These are phyloP conservation scores for Scelioninae gen. 2 DNA, from an alignment of 2,888 invertebrate species.

Conservation along the genomic window DNA sequence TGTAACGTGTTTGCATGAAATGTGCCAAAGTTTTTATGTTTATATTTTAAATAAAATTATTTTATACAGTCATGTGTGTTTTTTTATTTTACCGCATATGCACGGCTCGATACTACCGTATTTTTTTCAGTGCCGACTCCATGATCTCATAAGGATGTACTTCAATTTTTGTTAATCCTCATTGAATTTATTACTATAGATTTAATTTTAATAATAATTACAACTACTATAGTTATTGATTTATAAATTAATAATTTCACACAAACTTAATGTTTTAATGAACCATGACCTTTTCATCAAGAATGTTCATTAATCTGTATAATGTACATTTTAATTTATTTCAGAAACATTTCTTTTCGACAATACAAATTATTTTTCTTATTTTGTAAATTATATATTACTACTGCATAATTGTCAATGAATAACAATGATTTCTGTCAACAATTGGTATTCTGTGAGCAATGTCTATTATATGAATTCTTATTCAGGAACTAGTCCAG, in stretches of 20 bases:
- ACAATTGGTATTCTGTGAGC: constrained; percentile 7
- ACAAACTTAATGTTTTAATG: too few relatives aligned
- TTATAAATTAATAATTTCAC: background rate
- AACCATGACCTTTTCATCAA: too few relatives aligned
- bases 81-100: constrained; percentile 44
- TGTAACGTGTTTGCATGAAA: constrained; percentile 38
- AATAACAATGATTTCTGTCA: too few relatives aligned
- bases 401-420: too few relatives aligned
- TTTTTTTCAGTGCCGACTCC: constrained; percentile 43
- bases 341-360: too few relatives aligned
- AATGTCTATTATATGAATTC: constrained; percentile 15
- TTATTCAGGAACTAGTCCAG: constrained; percentile 14
- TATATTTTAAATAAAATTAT: constrained; percentile 38
- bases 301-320: too few relatives aligned
- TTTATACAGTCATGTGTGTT: constrained; percentile 37
- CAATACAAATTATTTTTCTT: too few relatives aligned
- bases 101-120: constrained; percentile 5
- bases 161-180: constrained; percentile 24
- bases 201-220: too few relatives aligned
- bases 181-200: too few relatives aligned
- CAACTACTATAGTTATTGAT: too few relatives aligned
- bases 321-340: too few relatives aligned
- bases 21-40: constrained; percentile 36
- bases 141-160: constrained; percentile 30
- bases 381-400: too few relatives aligned